Percentiles rank a stretch among this genome's conserved stretches.
Evolutionary conservation across 2,797 vertebrate genomes (phyloP).

Genomic region (Pseudochromis fuscus): DNA sequence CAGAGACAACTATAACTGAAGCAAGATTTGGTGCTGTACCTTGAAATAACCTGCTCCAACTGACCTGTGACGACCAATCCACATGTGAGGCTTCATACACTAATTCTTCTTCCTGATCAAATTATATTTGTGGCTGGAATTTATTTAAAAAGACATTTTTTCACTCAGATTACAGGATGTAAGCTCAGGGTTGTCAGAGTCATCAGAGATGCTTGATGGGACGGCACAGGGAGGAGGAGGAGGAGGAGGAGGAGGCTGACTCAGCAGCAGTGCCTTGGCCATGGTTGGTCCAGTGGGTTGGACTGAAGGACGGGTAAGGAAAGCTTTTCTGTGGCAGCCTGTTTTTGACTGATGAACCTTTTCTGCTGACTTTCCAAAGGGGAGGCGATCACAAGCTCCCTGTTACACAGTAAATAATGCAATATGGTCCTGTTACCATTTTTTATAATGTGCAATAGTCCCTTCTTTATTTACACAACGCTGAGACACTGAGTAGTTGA

Average conservation of each 20-base stretch:
- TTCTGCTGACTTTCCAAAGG: constrained; percentile 52
- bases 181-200: constrained; percentile 39
- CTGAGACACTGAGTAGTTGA: too few relatives aligned
- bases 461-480: too few relatives aligned
- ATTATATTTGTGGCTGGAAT: constrained; percentile 20
- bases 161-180: constrained; percentile 16
- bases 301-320: constrained; percentile 54
- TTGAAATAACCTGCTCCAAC: neutral
- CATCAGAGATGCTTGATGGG: constrained; percentile 37
- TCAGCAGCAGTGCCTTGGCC: constrained; percentile 69
- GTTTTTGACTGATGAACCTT: constrained; percentile 53
- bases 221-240: constrained; percentile 42
- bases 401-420: neutral
- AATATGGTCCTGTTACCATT: too few relatives aligned
- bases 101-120: neutral
- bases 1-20: too few relatives aligned
- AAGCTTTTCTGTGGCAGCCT: constrained; percentile 28
- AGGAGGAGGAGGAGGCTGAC: constrained; percentile 64
- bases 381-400: constrained; percentile 2
- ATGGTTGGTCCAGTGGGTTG: constrained; percentile 58
- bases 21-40: too few relatives aligned
- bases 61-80: too few relatives aligned
- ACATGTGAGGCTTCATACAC: constrained; percentile 1
- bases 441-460: too few relatives aligned
- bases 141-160: constrained; percentile 22